Evolutionary conservation across 1,140 invertebrate genomes (phyloP), one percentile per base, ranked within the genome.

Genomic region (Macrosteles quadrilineatus): DNA sequence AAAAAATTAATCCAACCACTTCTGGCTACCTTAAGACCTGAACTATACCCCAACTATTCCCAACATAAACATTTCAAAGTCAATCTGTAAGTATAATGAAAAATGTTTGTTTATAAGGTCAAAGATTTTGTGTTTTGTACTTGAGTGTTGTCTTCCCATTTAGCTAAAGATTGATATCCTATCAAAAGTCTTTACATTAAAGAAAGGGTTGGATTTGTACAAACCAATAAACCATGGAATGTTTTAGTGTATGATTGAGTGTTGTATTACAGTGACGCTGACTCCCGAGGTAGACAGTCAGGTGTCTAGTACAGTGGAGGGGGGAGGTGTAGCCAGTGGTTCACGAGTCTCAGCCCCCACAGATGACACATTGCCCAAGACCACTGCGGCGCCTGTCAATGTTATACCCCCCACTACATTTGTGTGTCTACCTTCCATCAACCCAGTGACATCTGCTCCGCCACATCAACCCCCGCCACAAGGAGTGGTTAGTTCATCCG

Each of bases 331-430:
- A 25, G 74, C 69, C 43, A 71, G 70, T 19, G 74, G 67, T 62
- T 30, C 65, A 45, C 4, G 14, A 6, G 27, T 17, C 3, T 0
- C 57, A 62, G 27, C 57, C 25, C 11, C 57, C 19, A 1, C 19
- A 29, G 21, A 29, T 21, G 3, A 29, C 17, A 3, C 57, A 17
- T 12, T 36, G 32, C 32, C 32, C 32, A 36, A 36, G 14, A 6
- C 32, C 4, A 6, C 32, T 12, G 64, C 70, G 40, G 47, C 72
- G 4, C 17, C 62, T 50, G 50, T 71, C 1, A 81, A 79, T 12
- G 82, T 83, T 1, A 83, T 84, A 43, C 82, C 83, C 25, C 83
- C 83, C 17, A 84, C 82, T 1, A 84, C 83, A 1, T 82, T 83
- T 32, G 83, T 84, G 12, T 83, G 83, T 74, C 71, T 83, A 47